phyloP scores from a whole-genome alignment of 92 coral and sea anemone species.

The Bergia puertoricense region DNA sequence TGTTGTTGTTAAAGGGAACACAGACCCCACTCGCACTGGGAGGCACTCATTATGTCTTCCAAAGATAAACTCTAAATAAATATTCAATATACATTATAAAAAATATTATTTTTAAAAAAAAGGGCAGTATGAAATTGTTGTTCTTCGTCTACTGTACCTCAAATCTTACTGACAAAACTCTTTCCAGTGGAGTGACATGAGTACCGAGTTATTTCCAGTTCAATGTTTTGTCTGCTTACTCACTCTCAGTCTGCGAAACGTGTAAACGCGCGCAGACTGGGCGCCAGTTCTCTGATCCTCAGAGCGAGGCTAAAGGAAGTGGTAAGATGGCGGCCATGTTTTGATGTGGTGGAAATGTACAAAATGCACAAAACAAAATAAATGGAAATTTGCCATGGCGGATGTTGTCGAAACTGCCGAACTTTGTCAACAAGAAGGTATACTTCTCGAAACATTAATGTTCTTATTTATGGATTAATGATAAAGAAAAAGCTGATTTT shows the following conservation, averaged over 20 bases:
- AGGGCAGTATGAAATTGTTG: too few relatives aligned
- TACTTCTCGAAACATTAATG: background rate
- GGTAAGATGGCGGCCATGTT: constrained; percentile 80
- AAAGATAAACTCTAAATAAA: too few relatives aligned
- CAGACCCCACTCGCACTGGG: too few relatives aligned
- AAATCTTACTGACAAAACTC: too few relatives aligned
- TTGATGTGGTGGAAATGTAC: constrained; percentile 22
- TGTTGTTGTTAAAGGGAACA: too few relatives aligned
- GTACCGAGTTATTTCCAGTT: background rate
- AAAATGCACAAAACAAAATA: constrained; percentile 46
- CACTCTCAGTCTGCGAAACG: too few relatives aligned
- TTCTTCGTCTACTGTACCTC: too few relatives aligned
- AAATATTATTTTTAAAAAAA: too few relatives aligned
- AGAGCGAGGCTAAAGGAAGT: constrained; percentile 65
- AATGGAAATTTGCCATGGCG: constrained; percentile 42
- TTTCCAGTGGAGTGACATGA: background rate
- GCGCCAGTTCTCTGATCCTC: constrained; percentile 27
- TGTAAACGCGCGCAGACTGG: background rate
- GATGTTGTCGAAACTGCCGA: constrained; percentile 39
- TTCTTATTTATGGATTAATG: background rate
- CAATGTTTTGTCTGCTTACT: too few relatives aligned
- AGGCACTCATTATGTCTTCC: too few relatives aligned
- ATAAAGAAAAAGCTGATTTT: background rate
- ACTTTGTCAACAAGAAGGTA: constrained; percentile 41
- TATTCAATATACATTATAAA: too few relatives aligned